Evolutionary conservation across 2,888 invertebrate species (phyloP), one percentile per base, ranked within the genome.

Genomic region (Drosophila mercatorum): DNA sequence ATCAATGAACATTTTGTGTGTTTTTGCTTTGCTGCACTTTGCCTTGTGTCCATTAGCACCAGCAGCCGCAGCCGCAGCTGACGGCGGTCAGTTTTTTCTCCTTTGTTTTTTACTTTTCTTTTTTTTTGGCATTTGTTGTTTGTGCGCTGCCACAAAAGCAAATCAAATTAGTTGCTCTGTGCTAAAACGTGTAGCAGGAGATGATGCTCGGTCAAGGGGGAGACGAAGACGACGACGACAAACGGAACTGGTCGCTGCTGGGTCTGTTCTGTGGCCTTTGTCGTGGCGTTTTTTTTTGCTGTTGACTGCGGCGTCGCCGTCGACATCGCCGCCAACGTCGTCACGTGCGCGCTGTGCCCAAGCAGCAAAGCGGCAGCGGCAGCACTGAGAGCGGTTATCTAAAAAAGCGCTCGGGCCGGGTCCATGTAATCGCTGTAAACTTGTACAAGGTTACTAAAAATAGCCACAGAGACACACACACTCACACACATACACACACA

Each of bases 381-480:
- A 58, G 58, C 58, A 40, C 31, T 28, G 61, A 65, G 80, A 63
- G 78, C 64, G 73, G 73, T 68, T 79, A 79, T 73, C 78, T 80
- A 64, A 77, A 79, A 77, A 70, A 81, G 63, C 70, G 59, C 59
- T 77, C 81, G 44, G 75, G 59, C 71, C 71, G 68, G 72, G 87
- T 70, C 67, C 83, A 81, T 81, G 81, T 80, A 81, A 81, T 81
- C 71, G 71, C 57, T 81, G 78, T 80, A 80, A 80, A 80, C 78
- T 80, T 81, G 69, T 78, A 78, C 75, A 80, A 78, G 75, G 78
- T 81, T 81, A 78, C 80, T 80, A 80, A 78, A 80, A 80, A 80
- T 80, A 80, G 78, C 43, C 36, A 40, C 51, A 75, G 36, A 72
- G 28, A 55, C 43, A 77, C 51, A 75, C 26, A 63, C 31, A 63